A percentile compares a stretch with the other conserved stretches of the same genome.
phyloP scores from a whole-genome alignment of 2,888 invertebrate genomes.

The Prionchulus punctatus region DNA sequence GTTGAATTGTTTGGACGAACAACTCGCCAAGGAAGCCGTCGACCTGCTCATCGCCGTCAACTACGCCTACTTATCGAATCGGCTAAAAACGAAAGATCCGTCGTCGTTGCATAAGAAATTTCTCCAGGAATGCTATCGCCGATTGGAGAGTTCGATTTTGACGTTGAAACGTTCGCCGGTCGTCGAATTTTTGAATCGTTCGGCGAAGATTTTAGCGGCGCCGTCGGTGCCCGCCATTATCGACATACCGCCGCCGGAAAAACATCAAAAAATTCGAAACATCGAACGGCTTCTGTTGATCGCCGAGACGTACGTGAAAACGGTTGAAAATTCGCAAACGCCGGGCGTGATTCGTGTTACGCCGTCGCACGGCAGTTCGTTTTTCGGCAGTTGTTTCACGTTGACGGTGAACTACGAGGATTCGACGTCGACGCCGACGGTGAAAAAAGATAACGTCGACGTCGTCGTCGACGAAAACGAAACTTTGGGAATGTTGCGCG shows the following conservation, averaged over 20 bases:
- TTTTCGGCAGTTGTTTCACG: slow-evolving; percentile 36
- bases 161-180: neutral
- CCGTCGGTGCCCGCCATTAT: neutral
- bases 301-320: slow-evolving; percentile 36
- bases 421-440: slow-evolving; percentile 30
- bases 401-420: slow-evolving; percentile 18
- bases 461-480: slow-evolving; percentile 1
- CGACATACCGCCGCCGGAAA: neutral
- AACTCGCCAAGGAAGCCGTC: slow-evolving; percentile 36
- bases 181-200: neutral
- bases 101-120: slow-evolving; percentile 37
- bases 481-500: slow-evolving; percentile 11
- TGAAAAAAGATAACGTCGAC: slow-evolving; percentile 24
- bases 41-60: slow-evolving; percentile 35
- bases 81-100: slow-evolving; percentile 36
- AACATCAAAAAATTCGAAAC: slow-evolving; percentile 22
- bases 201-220: neutral
- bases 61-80: slow-evolving; percentile 33
- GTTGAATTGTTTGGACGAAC: slow-evolving; percentile 35
- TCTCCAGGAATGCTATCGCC: slow-evolving; percentile 37
- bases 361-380: slow-evolving; percentile 39
- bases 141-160: slow-evolving; percentile 26
- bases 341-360: slow-evolving; percentile 33
- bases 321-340: slow-evolving; percentile 28
- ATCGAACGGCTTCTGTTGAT: slow-evolving; percentile 38